Evolutionary conservation across 2,113 vertebrate species (phyloP), one percentile per base, ranked within the genome.

Genomic region (Coptodon bakossiorum): DNA sequence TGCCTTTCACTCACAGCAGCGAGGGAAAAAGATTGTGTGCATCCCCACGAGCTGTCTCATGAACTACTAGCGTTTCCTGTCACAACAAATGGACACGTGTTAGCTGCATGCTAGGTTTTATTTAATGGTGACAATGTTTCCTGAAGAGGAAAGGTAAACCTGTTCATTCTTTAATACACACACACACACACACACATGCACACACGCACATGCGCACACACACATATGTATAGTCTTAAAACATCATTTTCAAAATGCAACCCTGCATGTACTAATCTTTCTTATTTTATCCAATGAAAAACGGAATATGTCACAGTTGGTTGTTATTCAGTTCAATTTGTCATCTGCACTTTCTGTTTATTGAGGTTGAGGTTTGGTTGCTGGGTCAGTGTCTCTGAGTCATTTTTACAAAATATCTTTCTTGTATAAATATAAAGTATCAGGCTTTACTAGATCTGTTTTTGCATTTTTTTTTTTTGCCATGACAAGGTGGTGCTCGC

Each of bases 371-470:
- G 53, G 84, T 92, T 94, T 91, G 92, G 92, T 91, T 94, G 88
- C 92, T 93, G 91, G 86, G 84, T 93, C 80, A 57, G 31, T 89
- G 22, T 94, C 76, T 93, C 94, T 92, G 92, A 91, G 92, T 66
- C 57, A 34, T 52, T 90, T 89, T 95, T 93, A 95, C 81, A 96
- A 96, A 95, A 95, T 92, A 68, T 90, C 87, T 53, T 54, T 90
- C 81, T 94, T 82, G 78, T 95, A 93, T 59, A 94, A 95, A 94
- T 95, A 95, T 95, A 96, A 94, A 94, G 48, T 91, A 88, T 91
- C 61, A 89, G 91, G 81, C 86, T 85, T 92, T 63, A 63, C 86
- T 84, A 86, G 13, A 86, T 81, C 36, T 83, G 78, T 86, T 91
- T 86, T 93, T 94, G 84, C 88, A 92, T 91, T 91, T 87, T 91